A percentile compares a stretch with the other conserved stretches of the same genome.
phyloP scores from a whole-genome alignment of 1,140 invertebrate species.

The Philotrypesis tridentata region DNA sequence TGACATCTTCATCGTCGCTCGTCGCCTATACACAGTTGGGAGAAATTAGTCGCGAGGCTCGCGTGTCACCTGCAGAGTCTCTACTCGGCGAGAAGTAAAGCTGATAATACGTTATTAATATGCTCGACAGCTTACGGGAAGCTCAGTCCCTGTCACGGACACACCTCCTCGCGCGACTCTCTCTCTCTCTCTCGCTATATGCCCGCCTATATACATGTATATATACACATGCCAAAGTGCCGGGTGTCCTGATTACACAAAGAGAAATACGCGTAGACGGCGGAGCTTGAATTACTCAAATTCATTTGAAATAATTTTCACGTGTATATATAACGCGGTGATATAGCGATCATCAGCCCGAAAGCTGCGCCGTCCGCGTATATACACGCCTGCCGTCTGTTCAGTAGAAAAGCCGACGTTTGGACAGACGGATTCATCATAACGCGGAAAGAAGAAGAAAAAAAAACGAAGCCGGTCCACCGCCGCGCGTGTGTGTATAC shows the following conservation, averaged over 20 bases:
- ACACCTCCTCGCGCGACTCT: slow-evolving; percentile 8
- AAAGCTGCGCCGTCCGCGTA: neutral
- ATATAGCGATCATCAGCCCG: no score
- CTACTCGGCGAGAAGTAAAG: slow-evolving; percentile 32
- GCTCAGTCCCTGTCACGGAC: slow-evolving; percentile 43
- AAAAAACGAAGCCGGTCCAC: neutral
- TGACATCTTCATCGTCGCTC: slow-evolving; percentile 33
- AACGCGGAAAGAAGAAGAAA: neutral
- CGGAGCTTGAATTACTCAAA: neutral
- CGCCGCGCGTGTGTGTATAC: no score
- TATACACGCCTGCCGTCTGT: neutral
- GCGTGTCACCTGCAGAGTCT: slow-evolving; percentile 24
- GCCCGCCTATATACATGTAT: no score
- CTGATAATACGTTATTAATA: slow-evolving; percentile 55
- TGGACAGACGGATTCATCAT: neutral
- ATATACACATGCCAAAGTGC: neutral
- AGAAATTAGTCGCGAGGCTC: slow-evolving; percentile 40
- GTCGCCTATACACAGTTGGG: no score
- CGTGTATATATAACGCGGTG: no score
- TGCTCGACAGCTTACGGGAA: slow-evolving; percentile 51
- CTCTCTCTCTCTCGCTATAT: no score
- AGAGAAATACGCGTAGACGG: neutral
- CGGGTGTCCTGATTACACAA: slow-evolving; percentile 1
- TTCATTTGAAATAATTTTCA: no score
- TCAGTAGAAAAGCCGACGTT: neutral